Evolutionary conservation across 2,888 invertebrate species (phyloP).

Genomic region (Calliscelio sp.): DNA sequence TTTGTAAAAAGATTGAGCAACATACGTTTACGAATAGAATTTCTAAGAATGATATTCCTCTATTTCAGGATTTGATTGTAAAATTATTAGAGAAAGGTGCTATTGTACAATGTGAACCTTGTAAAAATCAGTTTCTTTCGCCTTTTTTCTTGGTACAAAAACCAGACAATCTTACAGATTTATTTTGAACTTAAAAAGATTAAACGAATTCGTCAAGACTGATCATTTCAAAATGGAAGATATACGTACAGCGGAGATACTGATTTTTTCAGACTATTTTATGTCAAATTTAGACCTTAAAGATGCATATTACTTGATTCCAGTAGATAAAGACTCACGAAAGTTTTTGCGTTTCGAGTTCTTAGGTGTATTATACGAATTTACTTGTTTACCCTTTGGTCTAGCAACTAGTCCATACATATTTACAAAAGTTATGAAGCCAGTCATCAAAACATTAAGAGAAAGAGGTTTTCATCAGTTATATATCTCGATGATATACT

Average conservation of each 20-base stretch:
- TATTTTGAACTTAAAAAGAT: slow-evolving; percentile 13
- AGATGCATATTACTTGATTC: slow-evolving; percentile 7
- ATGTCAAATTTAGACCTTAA: slow-evolving; percentile 4
- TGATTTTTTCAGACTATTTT: background rate
- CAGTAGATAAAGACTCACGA: background rate
- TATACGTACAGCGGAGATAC: background rate
- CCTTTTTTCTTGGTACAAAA: slow-evolving; percentile 14
- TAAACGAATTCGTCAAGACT: background rate
- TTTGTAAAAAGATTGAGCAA: background rate
- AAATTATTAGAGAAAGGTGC: background rate
- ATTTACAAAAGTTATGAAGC: slow-evolving; percentile 29
- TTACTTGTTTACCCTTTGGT: slow-evolving; percentile 6
- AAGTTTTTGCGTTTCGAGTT: slow-evolving; percentile 9
- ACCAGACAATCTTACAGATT: slow-evolving; percentile 12
- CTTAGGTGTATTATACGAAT: slow-evolving; percentile 3
- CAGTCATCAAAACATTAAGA: background rate
- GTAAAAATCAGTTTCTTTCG: slow-evolving; percentile 6
- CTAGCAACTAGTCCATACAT: slow-evolving; percentile 12
- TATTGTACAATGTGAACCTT: background rate
- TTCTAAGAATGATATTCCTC: too few relatives aligned
- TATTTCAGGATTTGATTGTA: too few relatives aligned
- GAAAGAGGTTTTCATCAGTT: background rate
- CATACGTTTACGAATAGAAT: too few relatives aligned
- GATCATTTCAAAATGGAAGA: slow-evolving; percentile 36
- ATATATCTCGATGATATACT: slow-evolving; percentile 12